phyloP scores from a whole-genome alignment of 2,113 vertebrate genomes.

The Microcebus ravelobensis region DNA sequence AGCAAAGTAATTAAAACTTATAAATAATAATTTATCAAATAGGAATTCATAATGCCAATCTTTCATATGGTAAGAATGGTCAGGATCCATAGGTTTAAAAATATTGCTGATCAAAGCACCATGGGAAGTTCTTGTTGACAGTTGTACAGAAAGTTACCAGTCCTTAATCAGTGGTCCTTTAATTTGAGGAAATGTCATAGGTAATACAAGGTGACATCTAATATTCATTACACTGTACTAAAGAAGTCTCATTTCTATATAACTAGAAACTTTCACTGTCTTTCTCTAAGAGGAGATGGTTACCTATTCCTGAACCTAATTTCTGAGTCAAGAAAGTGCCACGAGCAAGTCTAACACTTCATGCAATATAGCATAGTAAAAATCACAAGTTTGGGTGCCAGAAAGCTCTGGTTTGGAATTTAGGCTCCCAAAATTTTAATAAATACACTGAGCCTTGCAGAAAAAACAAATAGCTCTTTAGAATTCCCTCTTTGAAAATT shows the following conservation, averaged over 20 bases:
- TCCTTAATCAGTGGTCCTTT: background rate
- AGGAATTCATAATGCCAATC: background rate
- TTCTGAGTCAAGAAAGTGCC: background rate
- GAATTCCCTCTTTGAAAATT: background rate
- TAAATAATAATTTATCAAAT: background rate
- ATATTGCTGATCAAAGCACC: background rate
- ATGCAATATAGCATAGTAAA: background rate
- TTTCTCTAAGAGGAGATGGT: background rate
- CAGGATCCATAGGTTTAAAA: background rate
- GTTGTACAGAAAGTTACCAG: background rate
- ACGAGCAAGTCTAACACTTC: background rate
- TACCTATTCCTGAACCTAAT: background rate
- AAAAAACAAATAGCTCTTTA: background rate
- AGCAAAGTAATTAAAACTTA: background rate
- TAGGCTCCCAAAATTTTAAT: background rate
- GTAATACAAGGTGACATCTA: background rate
- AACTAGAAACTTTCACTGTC: background rate
- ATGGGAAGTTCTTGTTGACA: background rate
- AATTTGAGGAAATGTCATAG: background rate
- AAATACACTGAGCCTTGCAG: background rate
- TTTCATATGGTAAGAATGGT: background rate
- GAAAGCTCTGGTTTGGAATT: background rate
- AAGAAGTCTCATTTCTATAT: background rate
- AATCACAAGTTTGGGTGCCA: background rate
- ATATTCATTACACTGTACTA: background rate